Evolutionary conservation across 2,888 invertebrate species (phyloP).

Genomic region (Himalopsyche kuldschensis): DNA sequence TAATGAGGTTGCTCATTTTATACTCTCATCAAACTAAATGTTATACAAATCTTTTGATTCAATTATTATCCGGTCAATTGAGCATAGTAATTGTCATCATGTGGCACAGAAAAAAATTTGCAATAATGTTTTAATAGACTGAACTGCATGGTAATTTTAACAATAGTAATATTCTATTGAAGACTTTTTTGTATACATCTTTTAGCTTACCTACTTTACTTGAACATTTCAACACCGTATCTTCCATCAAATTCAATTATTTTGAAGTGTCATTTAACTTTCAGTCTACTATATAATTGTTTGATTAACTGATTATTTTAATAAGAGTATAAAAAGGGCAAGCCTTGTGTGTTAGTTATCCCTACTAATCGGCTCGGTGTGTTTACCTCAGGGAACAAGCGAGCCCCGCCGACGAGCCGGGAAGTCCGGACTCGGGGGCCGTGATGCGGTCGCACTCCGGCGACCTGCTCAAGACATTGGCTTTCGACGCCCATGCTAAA

Average conservation of each 20-base stretch:
- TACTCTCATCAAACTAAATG: background rate
- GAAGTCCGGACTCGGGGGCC: constrained; percentile 56
- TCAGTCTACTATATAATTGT: too few relatives aligned
- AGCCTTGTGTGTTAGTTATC: constrained; percentile 15
- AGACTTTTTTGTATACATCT: background rate
- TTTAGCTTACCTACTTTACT: too few relatives aligned
- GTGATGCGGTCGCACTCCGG: constrained; percentile 73
- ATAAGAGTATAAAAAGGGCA: background rate
- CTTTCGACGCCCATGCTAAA: constrained; percentile 59
- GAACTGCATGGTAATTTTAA: too few relatives aligned
- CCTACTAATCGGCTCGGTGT: constrained; percentile 47
- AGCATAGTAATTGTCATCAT: too few relatives aligned
- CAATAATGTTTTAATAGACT: too few relatives aligned
- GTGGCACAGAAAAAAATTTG: too few relatives aligned
- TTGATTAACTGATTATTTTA: background rate
- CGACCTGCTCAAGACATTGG: constrained; percentile 71
- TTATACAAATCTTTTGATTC: too few relatives aligned
- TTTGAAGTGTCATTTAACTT: too few relatives aligned
- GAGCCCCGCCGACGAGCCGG: constrained; percentile 59
- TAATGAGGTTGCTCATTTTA: background rate
- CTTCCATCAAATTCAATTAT: too few relatives aligned
- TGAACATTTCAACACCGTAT: too few relatives aligned
- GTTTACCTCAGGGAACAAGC: constrained; percentile 53
- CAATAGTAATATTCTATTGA: too few relatives aligned
- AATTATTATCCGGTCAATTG: too few relatives aligned